Percentiles rank a stretch among this genome's conserved stretches.
Evolutionary conservation across 2,888 invertebrate genomes (phyloP).

Genomic region (Cheilosia urbana): DNA sequence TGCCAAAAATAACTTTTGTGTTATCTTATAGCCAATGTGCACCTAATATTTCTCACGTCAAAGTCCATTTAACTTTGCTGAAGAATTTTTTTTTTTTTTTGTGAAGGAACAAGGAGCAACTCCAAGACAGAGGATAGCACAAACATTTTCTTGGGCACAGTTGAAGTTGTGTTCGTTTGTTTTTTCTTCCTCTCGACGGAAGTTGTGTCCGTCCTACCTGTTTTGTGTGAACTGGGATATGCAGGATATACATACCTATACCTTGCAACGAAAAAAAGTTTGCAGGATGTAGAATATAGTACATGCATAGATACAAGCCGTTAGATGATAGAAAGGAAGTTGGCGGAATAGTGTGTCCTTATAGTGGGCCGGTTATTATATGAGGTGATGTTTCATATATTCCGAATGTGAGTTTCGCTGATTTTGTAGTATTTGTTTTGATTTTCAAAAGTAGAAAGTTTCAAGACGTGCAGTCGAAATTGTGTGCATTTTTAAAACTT

Average conservation of each 20-base stretch:
- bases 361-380: too few species aligned
- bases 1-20: not conserved
- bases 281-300: too few species aligned
- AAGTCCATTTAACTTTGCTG: conserved; percentile 13
- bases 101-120: not conserved
- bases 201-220: not conserved
- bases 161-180: not conserved
- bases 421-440: too few species aligned
- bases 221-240: not conserved
- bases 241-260: too few species aligned
- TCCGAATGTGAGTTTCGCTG: too few species aligned
- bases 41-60: conserved; percentile 1
- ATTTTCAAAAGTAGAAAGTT: too few species aligned
- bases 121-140: not conserved
- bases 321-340: not conserved
- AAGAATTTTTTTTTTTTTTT: not conserved
- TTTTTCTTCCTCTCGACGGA: not conserved
- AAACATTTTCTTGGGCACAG: conserved; percentile 20
- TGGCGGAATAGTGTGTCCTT: not conserved
- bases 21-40: not conserved
- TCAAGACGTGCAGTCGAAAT: too few species aligned
- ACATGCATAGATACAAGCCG: not conserved
- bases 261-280: not conserved
- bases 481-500: too few species aligned
- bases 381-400: too few species aligned